phyloP scores from a whole-genome alignment of 1,140 invertebrate genomes.

The Diprion similis region DNA sequence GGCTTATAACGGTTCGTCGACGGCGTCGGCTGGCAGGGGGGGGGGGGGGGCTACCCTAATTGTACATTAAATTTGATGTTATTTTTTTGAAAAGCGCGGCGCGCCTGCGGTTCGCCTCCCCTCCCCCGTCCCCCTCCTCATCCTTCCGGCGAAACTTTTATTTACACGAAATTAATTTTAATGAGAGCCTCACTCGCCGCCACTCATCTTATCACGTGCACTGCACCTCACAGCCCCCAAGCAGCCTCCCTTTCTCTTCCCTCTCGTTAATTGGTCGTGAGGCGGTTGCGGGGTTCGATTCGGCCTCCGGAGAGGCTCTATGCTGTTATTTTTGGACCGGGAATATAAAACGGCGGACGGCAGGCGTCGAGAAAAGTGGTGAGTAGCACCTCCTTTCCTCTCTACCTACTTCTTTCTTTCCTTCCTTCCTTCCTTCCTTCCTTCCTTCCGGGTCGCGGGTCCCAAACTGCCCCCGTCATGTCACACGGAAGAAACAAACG shows the following conservation, averaged over 20 bases:
- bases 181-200: slow-evolving; percentile 27
- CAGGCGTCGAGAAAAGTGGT: neutral
- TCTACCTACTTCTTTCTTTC: too few species aligned
- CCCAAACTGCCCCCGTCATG: slow-evolving; percentile 10
- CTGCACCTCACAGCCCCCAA: neutral
- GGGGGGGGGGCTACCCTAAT: slow-evolving; percentile 19
- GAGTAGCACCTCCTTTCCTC: neutral
- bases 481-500: slow-evolving; percentile 12
- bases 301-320: neutral
- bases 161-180: slow-evolving; percentile 32
- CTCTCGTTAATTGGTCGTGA: neutral
- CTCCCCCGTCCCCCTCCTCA: neutral
- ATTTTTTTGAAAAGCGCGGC: slow-evolving; percentile 16
- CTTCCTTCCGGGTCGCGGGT: neutral
- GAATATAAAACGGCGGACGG: neutral
- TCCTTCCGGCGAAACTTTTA: neutral
- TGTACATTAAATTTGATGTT: slow-evolving; percentile 33
- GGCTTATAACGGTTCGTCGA: neutral
- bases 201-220: slow-evolving; percentile 19
- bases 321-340: neutral
- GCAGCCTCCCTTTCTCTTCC: neutral
- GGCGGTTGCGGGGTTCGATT: too few species aligned
- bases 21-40: too few species aligned
- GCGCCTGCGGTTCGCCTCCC: neutral
- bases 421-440: too few species aligned